A percentile compares a stretch with the other conserved stretches of the same genome.
phyloP scores from a whole-genome alignment of 2,113 vertebrate genomes.

The Naja naja region DNA sequence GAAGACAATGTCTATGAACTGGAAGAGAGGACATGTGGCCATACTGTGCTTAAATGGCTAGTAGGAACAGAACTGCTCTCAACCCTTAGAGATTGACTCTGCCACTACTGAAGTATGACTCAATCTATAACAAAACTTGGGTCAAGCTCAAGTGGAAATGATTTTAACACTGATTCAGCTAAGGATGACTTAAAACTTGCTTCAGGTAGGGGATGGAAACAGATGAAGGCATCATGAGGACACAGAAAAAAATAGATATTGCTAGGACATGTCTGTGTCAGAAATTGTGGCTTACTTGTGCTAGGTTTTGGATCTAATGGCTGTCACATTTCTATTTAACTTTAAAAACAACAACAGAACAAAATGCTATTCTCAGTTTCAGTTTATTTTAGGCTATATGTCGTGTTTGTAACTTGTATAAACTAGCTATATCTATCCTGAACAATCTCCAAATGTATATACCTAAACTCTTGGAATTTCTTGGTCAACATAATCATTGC shows the following conservation, averaged over 20 bases:
- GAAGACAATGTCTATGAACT: background rate
- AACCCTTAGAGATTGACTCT: background rate
- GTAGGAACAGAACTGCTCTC: background rate
- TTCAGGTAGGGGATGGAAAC: background rate
- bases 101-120: background rate
- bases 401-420: background rate
- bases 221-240: background rate
- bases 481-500: background rate
- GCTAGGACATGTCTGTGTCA: background rate
- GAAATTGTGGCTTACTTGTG: background rate
- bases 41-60: background rate
- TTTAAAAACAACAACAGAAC: background rate
- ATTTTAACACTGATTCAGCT: background rate
- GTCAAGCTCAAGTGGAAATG: background rate
- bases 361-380: background rate
- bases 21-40: background rate
- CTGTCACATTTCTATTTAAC: background rate
- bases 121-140: background rate
- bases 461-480: background rate
- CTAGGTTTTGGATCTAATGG: background rate
- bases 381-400: background rate
- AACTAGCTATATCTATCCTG: background rate
- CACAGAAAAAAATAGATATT: background rate
- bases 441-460: background rate
- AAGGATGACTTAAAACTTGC: background rate